Evolutionary conservation across 2,888 invertebrate genomes (phyloP).

Genomic region (Ophion slaviceki): DNA sequence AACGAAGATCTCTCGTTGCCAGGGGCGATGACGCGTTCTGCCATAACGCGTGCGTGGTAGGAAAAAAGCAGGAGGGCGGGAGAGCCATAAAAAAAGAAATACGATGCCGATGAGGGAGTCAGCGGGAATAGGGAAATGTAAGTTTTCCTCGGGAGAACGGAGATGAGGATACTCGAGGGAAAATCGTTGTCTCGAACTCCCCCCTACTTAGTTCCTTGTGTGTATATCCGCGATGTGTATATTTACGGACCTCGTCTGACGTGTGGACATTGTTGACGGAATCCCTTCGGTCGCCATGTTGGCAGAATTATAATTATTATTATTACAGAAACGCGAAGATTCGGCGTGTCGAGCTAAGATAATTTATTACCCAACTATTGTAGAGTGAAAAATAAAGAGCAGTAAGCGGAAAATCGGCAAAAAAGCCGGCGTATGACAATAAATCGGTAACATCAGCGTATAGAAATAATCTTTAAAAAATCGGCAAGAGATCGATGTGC

Average conservation of each 20-base stretch:
- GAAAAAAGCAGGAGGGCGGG: background rate
- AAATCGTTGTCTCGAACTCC: conserved; percentile 30
- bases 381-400: background rate
- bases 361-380: background rate
- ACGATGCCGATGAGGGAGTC: background rate
- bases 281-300: conserved; percentile 24
- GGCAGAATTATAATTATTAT: background rate
- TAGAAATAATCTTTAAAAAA: too few species aligned
- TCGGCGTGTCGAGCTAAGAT: background rate
- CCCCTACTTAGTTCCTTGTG: conserved; percentile 25
- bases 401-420: background rate
- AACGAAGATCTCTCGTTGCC: conserved; percentile 32
- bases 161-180: conserved; percentile 14
- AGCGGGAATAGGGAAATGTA: background rate
- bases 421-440: too few species aligned
- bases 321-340: background rate
- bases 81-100: background rate
- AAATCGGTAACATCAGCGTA: too few species aligned
- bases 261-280: conserved; percentile 41
- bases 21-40: conserved; percentile 18
- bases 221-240: conserved; percentile 12
- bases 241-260: conserved; percentile 49
- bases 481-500: background rate
- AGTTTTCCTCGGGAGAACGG: conserved; percentile 1
- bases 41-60: background rate